A percentile compares a stretch with the other conserved stretches of the same genome.
Conservation (phyloP, 2,888 invertebrate species). For the Neoaliturus tenellus region DNA sequence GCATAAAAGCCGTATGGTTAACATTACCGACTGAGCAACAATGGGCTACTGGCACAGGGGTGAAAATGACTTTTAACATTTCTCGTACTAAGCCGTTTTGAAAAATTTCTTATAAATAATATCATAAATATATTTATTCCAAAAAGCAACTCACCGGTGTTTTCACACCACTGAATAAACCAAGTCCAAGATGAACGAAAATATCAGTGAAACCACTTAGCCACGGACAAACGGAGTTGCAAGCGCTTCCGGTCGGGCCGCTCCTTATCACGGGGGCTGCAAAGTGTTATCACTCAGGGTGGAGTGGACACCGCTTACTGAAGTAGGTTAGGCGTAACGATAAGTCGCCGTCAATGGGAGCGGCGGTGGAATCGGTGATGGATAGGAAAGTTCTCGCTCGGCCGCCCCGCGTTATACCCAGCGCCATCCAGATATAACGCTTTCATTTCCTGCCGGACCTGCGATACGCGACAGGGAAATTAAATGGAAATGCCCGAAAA, state of each 20-base stretch:
- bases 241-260: neutral
- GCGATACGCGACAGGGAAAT: conserved; percentile 50
- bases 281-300: neutral
- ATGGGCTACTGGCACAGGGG: too few relatives aligned
- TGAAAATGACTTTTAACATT: too few relatives aligned
- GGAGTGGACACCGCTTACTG: conserved; percentile 13
- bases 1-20: too few relatives aligned
- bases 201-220: conserved; percentile 25
- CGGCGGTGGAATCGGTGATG: neutral
- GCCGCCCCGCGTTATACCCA: neutral
- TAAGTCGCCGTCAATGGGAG: conserved; percentile 23
- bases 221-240: conserved; percentile 4
- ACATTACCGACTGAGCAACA: too few relatives aligned
- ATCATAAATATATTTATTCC: too few relatives aligned
- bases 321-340: conserved; percentile 37
- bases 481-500: conserved; percentile 54
- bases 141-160: too few relatives aligned
- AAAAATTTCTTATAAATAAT: too few relatives aligned
- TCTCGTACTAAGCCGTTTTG: too few relatives aligned
- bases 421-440: conserved; percentile 5
- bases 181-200: neutral
- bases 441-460: conserved; percentile 50
- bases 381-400: conserved; percentile 10
- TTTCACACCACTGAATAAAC: too few relatives aligned
- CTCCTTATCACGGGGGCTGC: neutral